A percentile compares a stretch with the other conserved stretches of the same genome.
Conservation (phyloP, 2,797 vertebrate genomes). For the Amblyopsis hoosieri region DNA sequence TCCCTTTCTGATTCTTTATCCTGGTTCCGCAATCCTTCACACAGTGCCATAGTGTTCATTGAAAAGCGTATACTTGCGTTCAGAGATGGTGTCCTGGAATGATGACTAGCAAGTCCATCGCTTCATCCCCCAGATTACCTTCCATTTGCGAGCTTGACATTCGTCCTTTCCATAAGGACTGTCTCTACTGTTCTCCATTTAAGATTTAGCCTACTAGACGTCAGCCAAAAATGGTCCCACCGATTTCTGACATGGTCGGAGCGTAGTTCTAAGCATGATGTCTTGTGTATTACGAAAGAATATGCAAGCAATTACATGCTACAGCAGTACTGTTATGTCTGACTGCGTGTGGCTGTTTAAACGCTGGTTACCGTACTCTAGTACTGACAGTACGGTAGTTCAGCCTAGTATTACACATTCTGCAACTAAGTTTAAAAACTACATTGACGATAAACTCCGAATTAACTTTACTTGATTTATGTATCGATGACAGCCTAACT, state of each 20-base stretch:
- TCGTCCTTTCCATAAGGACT: conserved; percentile 33
- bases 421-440: too few species aligned
- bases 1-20: conserved; percentile 20
- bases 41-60: conserved; percentile 6
- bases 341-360: not conserved
- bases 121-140: conserved; percentile 14
- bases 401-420: too few species aligned
- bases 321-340: not conserved
- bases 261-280: too few species aligned
- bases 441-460: too few species aligned
- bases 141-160: conserved; percentile 20
- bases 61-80: conserved; percentile 12
- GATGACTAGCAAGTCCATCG: not conserved
- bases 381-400: too few species aligned
- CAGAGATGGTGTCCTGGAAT: not conserved
- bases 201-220: not conserved
- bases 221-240: not conserved
- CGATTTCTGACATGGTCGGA: too few species aligned
- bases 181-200: conserved; percentile 43
- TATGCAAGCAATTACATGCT: too few species aligned
- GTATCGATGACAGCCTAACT: too few species aligned
- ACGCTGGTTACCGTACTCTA: too few species aligned
- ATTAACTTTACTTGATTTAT: too few species aligned
- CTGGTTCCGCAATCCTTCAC: not conserved
- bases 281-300: not conserved